Evolutionary conservation across 2,888 invertebrate species (phyloP), one percentile per base, ranked within the genome.

Genomic region (Lacanobia wlatinum): DNA sequence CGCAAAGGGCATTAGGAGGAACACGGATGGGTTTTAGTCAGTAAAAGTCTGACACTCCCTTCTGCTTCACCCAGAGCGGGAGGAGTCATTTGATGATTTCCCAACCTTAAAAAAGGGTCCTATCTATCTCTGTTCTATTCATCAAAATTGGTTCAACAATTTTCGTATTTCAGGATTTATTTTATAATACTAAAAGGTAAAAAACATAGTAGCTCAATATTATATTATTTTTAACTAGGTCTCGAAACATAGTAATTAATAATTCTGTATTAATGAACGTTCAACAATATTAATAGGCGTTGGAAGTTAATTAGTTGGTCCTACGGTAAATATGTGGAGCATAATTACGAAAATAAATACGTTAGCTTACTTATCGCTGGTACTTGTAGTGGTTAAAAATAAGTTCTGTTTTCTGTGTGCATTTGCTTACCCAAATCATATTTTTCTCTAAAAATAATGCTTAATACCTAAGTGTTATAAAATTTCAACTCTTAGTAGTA

Each of bases 231-330:
- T 34, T 34, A 34, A 5, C 38, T 48, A 50, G 5, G n/a, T 43
- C 23, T 38, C 14, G 10, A 1, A 7, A 56, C n/a, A n/a, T 23
- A 38, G 50, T 76, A 52, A 72, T 76, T 62, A 72, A 72, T 65
- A 58, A 72, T 72, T 66, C n/a, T 62, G 73, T 72, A 34, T 34
- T 18, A 48, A 59, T 48, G 43, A 56, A 59, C 23, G 53, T 7
- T 38, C 48, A 48, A 48, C 28, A 58, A 12, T 78, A 73, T 66
- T 43, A 78, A 53, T 58, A 53, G 48, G 34, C 40, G 46, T 58
- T 48, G 4, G n/a, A 66, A 40, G 14, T 14, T 58, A 52, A 77
- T 78, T 48, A 58, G 8, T 62, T 8, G 23, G 46, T 4, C 2
- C 10, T 1, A 12, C 23, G 10, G 43, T 53, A 60, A 48, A 55